A percentile compares a stretch with the other conserved stretches of the same genome.
Evolutionary conservation across 2,888 invertebrate genomes (phyloP).

Genomic region (Tetramorium bicarinatum): DNA sequence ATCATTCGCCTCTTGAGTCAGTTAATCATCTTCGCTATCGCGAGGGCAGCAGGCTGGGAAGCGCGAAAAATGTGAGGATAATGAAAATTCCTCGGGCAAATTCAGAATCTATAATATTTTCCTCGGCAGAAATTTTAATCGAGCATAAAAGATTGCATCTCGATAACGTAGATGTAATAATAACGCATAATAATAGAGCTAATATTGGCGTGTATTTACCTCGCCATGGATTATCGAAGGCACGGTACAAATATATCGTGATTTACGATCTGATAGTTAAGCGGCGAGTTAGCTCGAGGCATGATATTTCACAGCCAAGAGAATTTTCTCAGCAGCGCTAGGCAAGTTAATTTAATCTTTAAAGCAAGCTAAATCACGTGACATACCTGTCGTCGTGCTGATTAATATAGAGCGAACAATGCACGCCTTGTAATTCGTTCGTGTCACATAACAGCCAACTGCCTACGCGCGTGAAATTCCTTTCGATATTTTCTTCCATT

Average conservation of each 20-base stretch:
- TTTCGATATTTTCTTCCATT: background rate
- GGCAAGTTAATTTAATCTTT: constrained; percentile 67
- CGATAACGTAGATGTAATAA: background rate
- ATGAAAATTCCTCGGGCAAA: constrained; percentile 7
- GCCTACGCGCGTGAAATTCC: background rate
- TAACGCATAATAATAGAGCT: background rate
- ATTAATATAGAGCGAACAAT: constrained; percentile 33
- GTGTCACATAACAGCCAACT: background rate
- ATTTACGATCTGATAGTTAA: constrained; percentile 52
- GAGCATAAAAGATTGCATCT: background rate
- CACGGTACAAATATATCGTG: constrained; percentile 28
- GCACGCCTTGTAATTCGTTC: background rate
- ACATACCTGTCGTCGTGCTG: constrained; percentile 43
- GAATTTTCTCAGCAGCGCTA: constrained; percentile 54
- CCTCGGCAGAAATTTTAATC: background rate
- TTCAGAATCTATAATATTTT: background rate
- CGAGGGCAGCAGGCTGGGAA: background rate
- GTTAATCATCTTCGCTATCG: constrained; percentile 4
- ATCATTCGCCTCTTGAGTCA: constrained; percentile 23
- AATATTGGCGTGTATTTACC: constrained; percentile 22
- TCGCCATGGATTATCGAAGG: constrained; percentile 29
- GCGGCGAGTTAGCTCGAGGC: constrained; percentile 23
- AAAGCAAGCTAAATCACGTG: constrained; percentile 59
- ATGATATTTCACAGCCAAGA: constrained; percentile 62
- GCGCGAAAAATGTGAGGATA: background rate